A percentile compares a stretch with the other conserved stretches of the same genome.
Conservation (phyloP, 2,888 invertebrate species). For the Disparrhopalites patrizii region DNA sequence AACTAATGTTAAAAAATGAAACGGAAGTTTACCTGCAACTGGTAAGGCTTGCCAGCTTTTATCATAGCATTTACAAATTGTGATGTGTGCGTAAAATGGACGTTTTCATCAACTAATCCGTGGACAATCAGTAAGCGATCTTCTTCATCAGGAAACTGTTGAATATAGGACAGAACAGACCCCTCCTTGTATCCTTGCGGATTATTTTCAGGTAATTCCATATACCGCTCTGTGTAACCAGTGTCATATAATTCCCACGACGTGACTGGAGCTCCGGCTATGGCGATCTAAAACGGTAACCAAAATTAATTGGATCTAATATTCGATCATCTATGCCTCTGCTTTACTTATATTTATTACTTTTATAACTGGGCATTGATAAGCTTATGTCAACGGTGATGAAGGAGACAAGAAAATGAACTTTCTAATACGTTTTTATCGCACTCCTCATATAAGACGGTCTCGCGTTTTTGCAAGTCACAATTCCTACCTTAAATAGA, state of each 20-base stretch:
- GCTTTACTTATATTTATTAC: too few species aligned
- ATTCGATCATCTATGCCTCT: too few species aligned
- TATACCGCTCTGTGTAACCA: conserved; percentile 96
- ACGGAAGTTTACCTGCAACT: conserved; percentile 66
- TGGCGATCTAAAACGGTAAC: conserved; percentile 60
- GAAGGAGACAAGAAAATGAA: too few species aligned
- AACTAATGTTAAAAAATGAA: too few species aligned
- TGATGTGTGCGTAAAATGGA: conserved; percentile 95
- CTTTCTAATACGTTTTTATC: too few species aligned
- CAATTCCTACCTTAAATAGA: conserved; percentile 84
- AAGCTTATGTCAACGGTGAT: too few species aligned
- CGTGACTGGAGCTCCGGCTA: conserved; percentile 96
- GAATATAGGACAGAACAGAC: conserved; percentile 77
- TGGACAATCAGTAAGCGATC: conserved; percentile 82
- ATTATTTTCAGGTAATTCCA: conserved; percentile 79
- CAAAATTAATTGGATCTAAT: neutral
- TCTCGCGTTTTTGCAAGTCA: too few species aligned
- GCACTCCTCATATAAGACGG: too few species aligned
- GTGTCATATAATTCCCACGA: conserved; percentile 98
- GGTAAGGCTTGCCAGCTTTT: conserved; percentile 92
- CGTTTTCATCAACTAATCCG: conserved; percentile 97
- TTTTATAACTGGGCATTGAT: too few species aligned
- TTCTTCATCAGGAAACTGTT: conserved; percentile 87
- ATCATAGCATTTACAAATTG: conserved; percentile 84
- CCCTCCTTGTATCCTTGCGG: conserved; percentile 72